Percentiles rank a stretch among this genome's conserved stretches.
These are phyloP conservation scores for Lichenostomus cassidix DNA, from an alignment of 2,113 vertebrate species.

Conservation along the genomic window DNA sequence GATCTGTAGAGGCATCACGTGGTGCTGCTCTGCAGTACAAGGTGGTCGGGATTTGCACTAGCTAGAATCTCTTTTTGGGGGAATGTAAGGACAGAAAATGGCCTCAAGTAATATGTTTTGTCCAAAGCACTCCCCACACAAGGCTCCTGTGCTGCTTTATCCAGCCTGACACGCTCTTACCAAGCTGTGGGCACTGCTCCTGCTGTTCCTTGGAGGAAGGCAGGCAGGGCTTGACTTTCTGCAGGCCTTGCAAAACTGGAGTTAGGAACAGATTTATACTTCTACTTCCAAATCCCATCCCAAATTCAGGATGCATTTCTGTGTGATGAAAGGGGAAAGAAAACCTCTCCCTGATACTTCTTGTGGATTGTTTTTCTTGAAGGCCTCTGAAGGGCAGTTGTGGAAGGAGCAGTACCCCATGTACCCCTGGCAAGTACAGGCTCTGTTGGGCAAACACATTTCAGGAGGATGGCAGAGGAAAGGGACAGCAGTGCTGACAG, in stretches of 20 bases:
- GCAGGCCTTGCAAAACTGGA: neutral
- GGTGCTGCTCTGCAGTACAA: neutral
- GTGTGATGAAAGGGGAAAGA: neutral
- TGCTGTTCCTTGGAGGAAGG: neutral
- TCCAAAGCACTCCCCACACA: neutral
- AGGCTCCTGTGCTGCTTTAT: neutral
- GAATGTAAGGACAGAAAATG: neutral
- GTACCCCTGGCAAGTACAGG: neutral
- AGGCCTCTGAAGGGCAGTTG: neutral
- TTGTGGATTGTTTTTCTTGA: neutral
- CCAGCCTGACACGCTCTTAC: neutral
- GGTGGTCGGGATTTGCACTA: neutral
- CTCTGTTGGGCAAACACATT: neutral
- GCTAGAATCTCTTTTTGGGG: neutral
- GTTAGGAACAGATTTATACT: neutral
- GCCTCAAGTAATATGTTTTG: neutral
- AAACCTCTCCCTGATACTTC: neutral
- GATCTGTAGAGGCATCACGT: neutral
- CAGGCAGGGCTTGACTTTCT: neutral
- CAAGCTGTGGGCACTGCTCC: neutral
- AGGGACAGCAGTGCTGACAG: neutral
- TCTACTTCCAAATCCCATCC: neutral
- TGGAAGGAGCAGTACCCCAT: neutral
- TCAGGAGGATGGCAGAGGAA: neutral
- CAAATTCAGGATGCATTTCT: neutral